Percentiles rank a stretch among this genome's conserved stretches.
These are phyloP conservation scores for Lophius piscatorius DNA, from an alignment of 2,113 vertebrate species.

Conservation along the genomic window DNA sequence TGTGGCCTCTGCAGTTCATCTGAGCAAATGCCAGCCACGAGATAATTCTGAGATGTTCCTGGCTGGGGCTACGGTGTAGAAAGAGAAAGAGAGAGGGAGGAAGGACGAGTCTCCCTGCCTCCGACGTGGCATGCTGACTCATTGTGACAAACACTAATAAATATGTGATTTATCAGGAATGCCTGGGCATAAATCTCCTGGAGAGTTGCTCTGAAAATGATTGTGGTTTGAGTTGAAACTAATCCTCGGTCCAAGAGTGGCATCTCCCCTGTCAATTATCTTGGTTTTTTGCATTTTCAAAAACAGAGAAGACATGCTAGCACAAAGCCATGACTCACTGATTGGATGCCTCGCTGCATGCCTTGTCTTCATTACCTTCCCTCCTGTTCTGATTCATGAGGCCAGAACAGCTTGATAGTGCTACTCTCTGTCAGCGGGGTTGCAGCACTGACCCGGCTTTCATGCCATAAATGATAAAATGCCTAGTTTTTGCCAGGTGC, in stretches of 20 bases:
- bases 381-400: conserved; percentile 58
- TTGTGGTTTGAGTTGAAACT: conserved; percentile 22
- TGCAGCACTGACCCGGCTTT: neutral
- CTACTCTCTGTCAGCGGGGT: conserved; percentile 29
- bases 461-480: neutral
- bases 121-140: conserved; percentile 45
- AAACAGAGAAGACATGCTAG: conserved; percentile 22
- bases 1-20: conserved; percentile 32
- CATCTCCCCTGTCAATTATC: conserved; percentile 55
- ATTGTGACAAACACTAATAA: conserved; percentile 54
- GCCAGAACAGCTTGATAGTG: conserved; percentile 15
- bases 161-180: conserved; percentile 54
- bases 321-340: conserved; percentile 13
- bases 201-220: conserved; percentile 29
- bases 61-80: neutral
- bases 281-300: conserved; percentile 35
- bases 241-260: conserved; percentile 41
- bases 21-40: conserved; percentile 9
- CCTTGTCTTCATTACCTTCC: conserved; percentile 45
- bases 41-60: conserved; percentile 9
- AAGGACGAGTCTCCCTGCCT: neutral
- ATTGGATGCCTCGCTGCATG: conserved; percentile 48
- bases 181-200: conserved; percentile 40
- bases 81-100: neutral
- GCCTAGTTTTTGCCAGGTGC: neutral